These are phyloP conservation scores for Phasianus colchicus DNA, from an alignment of 2,113 vertebrate species.

Conservation along the genomic window DNA sequence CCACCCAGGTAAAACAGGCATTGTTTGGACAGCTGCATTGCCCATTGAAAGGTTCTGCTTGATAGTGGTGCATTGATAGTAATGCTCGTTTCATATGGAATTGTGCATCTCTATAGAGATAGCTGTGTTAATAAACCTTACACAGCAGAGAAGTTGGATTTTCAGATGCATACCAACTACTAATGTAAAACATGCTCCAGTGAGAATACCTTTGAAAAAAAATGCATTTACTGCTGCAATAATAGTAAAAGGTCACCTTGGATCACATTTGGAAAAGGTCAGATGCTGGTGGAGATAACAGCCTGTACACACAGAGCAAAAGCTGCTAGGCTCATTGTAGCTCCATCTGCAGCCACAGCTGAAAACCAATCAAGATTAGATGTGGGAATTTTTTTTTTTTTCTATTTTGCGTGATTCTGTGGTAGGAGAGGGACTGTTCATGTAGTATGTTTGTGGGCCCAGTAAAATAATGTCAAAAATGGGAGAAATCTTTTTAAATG, in stretches of 20 bases:
- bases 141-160: neutral
- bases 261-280: conserved; percentile 67
- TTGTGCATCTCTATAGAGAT: conserved; percentile 14
- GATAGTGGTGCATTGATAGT: conserved; percentile 36
- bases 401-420: neutral
- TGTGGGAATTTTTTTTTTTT: neutral
- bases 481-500: neutral
- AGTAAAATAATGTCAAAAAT: neutral
- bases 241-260: conserved; percentile 65
- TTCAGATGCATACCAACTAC: conserved; percentile 15
- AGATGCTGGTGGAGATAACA: conserved; percentile 38
- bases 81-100: neutral
- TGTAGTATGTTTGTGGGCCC: neutral
- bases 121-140: neutral
- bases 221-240: conserved; percentile 59
- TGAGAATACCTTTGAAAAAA: conserved; percentile 60
- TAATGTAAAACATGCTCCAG: conserved; percentile 20
- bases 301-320: conserved; percentile 12
- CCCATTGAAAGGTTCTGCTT: conserved; percentile 70
- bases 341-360: neutral
- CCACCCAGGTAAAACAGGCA: conserved; percentile 72
- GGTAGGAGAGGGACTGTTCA: neutral
- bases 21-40: conserved; percentile 85
- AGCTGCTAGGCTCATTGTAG: neutral
- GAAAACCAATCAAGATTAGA: neutral